Percentiles rank a stretch among this genome's conserved stretches.
Evolutionary conservation across 2,113 vertebrate species (phyloP).

Genomic region (Chelonoidis abingdonii): DNA sequence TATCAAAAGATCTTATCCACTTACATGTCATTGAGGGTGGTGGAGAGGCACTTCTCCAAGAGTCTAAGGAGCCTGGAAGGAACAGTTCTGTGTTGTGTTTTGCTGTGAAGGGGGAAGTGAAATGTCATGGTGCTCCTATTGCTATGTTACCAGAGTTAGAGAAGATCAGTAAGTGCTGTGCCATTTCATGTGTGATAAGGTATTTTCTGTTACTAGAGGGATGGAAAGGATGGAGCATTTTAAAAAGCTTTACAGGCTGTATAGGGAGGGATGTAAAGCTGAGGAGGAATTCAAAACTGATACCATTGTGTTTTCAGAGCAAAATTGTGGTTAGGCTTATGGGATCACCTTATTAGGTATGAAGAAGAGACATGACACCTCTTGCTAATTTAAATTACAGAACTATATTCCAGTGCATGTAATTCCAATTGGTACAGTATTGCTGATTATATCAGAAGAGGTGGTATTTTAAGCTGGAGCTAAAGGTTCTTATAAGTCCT

Average conservation of each 20-base stretch:
- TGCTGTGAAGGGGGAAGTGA: background rate
- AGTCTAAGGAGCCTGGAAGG: constrained; percentile 43
- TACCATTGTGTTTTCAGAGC: background rate
- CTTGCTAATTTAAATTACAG: accelerated
- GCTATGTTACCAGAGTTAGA: background rate
- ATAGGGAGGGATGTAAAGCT: background rate
- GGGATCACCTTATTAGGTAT: background rate
- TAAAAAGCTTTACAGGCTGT: background rate
- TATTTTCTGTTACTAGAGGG: background rate
- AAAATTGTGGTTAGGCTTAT: background rate
- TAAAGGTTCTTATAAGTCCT: background rate
- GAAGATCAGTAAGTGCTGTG: background rate
- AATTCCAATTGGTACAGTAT: background rate
- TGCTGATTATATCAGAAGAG: background rate
- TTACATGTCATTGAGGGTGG: constrained; percentile 13
- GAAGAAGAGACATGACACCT: background rate
- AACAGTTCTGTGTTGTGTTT: background rate
- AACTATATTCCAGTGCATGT: background rate
- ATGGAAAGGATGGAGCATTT: background rate
- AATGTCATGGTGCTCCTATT: background rate
- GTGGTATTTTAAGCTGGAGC: background rate
- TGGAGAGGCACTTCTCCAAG: constrained; percentile 36
- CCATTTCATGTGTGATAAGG: background rate
- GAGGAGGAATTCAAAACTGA: background rate
- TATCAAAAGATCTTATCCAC: constrained; percentile 23